Base-by-base conservation (phyloP, 2,888 invertebrate species). In the Ophioninae sp. region DNA sequence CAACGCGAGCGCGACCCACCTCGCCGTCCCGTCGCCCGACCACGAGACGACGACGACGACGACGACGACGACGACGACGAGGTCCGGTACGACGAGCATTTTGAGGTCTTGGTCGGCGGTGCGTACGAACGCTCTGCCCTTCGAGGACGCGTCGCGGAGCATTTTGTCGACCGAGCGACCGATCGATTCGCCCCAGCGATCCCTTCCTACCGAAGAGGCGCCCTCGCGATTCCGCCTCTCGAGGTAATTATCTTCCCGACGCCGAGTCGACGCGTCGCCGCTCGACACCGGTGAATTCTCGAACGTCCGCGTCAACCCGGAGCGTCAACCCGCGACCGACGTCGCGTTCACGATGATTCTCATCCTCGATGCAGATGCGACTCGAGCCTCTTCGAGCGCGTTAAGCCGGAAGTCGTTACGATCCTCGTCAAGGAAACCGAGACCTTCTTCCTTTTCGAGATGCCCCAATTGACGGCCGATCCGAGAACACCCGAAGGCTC, bases 371-470 rank as follows among this genome's bases (percentile, higher is more conserved):
- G 0, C 30, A 86, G 86, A 80, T 86, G 84, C 69, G 85, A 87
- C 41, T 82, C 85, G 30, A 73, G 79, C 23, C 65, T 84, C 7
- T 81, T 73, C 13, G 82, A 82, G 30, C 30, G 1, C 68, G 67
- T 62, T 17, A 82, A 75, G 21, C 95, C 95, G 13, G 93, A 94
- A 2, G 94, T 94, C 88, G 94, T 96, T 44, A 94, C 94, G 86
- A 92, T 97, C 6, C 93, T 93, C n/a, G 92, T 97, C 1, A 94
- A 93, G 81, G 96, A 96, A 93, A 96, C 96, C 0, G 94, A 95
- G 65, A 95, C 96, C 0, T 89, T 93, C 61, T 94, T 95, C 78
- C 90, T 97, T 7, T 95, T 95, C 85, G 96, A 96, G 85, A 91
- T 96, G 85, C 95, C 95, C 0, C 95, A 95, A 87, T 93, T 94